Evolutionary conservation across 2,888 invertebrate species (phyloP), one percentile per base, ranked within the genome.

Genomic region (Apodemia hepburni): DNA sequence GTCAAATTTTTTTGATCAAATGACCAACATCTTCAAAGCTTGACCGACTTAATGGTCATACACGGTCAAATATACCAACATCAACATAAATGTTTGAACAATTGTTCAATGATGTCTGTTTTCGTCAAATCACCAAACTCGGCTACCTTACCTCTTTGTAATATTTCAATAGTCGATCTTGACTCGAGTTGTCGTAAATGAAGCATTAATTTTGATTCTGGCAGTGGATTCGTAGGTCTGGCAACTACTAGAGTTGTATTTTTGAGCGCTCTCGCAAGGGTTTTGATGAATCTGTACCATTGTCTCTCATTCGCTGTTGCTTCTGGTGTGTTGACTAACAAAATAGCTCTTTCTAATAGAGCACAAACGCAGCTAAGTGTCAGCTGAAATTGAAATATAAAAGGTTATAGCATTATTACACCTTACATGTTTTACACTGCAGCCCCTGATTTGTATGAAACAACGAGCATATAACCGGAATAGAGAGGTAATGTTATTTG

Each of bases 201-300:
- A 1, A 74, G 70, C 22, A 79, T 63, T 0, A 90, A 60, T 58
- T 80, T 84, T 0, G 66, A 64, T 12, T 82, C 80, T 0, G 81
- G 66, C 6, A 90, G 62, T 0, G 82, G 81, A 0, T 77, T 70
- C 0, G 77, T 35, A 0, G 91, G 89, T 12, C 75, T 79, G 0
- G 87, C 85, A 0, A 89, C 83, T 2, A 69, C 75, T 0, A 87
- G 62, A 0, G 71, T 76, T 0, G 87, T 84, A 67, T 80, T 81
- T 17, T 87, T 87, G 1, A 92, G 73, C 0, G 92, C 86, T 38
- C 93, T 78, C 0, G 92, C 89, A 60, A 93, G 77, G 0, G 87
- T 88, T 65, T 87, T 84, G 6, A 94, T 82, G 80, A 93, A 94
- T 66, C 89, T 89, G 11, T 82, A 89, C 93, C 93, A 93, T 63